phyloP scores from a whole-genome alignment of 1,140 invertebrate species.

The Pantala flavescens region DNA sequence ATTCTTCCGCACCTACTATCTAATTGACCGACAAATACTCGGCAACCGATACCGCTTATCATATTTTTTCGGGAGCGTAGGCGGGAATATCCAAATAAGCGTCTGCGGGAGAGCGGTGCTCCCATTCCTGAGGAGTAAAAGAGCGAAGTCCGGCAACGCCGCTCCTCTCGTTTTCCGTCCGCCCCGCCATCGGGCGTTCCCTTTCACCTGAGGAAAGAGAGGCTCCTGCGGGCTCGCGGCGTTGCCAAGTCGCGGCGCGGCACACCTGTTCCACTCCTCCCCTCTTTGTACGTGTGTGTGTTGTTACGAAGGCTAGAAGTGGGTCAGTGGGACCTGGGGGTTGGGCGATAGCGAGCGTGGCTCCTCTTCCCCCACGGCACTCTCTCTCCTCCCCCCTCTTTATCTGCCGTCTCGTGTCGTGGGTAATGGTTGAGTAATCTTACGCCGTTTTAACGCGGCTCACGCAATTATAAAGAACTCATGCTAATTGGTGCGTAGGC shows the following conservation, averaged over 20 bases:
- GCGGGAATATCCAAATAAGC: not conserved
- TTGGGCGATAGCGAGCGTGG: no score
- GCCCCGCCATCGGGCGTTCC: not conserved
- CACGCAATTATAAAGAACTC: no score
- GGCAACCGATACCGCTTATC: no score
- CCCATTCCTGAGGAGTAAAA: not conserved
- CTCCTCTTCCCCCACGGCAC: no score
- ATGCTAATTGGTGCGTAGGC: no score
- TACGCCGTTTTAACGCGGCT: no score
- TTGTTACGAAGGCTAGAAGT: not conserved
- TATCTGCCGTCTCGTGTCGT: no score
- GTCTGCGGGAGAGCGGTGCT: not conserved
- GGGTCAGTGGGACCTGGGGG: not conserved
- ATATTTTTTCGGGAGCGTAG: not conserved
- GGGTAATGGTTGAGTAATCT: no score
- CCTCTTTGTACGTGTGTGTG: not conserved
- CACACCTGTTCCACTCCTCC: not conserved
- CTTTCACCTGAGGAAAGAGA: conserved; percentile 1
- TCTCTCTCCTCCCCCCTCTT: no score
- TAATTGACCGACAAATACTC: no score
- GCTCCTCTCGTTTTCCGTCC: not conserved
- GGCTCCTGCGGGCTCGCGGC: not conserved
- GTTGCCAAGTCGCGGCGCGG: not conserved
- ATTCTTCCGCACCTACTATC: no score
- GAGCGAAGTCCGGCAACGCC: not conserved